phyloP scores from a whole-genome alignment of 2,888 invertebrate genomes.

The Gymnosoma rotundatum region DNA sequence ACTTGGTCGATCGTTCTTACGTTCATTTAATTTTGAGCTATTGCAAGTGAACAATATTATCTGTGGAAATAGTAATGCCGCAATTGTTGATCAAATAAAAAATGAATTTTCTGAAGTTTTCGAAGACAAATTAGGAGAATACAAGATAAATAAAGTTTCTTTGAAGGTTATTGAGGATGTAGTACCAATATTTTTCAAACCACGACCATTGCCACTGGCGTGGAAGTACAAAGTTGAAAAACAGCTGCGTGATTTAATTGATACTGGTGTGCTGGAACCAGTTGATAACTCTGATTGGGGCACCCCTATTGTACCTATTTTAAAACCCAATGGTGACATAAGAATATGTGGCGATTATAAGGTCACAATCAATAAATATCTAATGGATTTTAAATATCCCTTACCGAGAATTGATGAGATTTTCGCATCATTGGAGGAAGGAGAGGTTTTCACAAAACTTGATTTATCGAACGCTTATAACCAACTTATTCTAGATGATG shows the following conservation, averaged over 20 bases:
- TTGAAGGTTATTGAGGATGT: background rate
- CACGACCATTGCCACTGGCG: background rate
- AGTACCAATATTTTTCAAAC: background rate
- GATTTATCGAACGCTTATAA: background rate
- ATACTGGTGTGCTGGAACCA: background rate
- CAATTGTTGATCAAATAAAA: background rate
- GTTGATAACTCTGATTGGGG: background rate
- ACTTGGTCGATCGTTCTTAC: background rate
- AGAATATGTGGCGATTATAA: background rate
- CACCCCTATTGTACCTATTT: background rate
- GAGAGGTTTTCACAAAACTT: background rate
- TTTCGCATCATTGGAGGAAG: background rate
- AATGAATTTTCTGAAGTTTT: background rate
- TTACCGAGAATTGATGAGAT: background rate
- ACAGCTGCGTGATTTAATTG: background rate
- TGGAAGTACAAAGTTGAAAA: background rate
- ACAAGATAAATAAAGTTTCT: background rate
- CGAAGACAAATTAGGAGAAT: background rate
- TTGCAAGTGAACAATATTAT: background rate
- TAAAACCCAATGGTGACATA: too few species aligned
- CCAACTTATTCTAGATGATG: too few species aligned
- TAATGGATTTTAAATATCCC: slow-evolving; percentile 8
- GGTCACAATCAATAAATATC: slow-evolving; percentile 2
- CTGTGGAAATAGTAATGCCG: background rate
- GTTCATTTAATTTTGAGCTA: background rate